Base-by-base conservation (phyloP, 2,113 vertebrate species). In the Scomber japonicus region DNA sequence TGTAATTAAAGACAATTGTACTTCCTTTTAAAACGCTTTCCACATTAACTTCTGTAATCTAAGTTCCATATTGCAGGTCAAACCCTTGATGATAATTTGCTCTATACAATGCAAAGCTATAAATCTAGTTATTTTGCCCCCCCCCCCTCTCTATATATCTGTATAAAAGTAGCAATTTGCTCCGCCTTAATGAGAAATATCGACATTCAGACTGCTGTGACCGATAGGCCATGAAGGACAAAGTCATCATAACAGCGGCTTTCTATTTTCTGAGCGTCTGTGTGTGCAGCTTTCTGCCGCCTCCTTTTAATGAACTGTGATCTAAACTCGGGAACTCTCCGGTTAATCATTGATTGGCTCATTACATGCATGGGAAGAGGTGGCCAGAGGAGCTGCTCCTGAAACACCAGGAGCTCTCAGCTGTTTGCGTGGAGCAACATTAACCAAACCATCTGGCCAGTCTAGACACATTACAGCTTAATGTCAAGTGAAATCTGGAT, bases 361-460 rank as follows among this genome's bases (percentile, higher is more conserved):
- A 89, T 91, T 82, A 82, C 68, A 76, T 5, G 74, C 69, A 24
- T 24, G 54, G 77, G 60, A 59, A 65, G 78, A 44, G 56, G 51
- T 11, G 12, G 62, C 64, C 63, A 60, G 69, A 35, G 65, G 62
- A 57, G 44, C 24, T 4, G 50, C 19, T 40, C 53, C 71, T 63
- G 35, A 73, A 27, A 55, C 54, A 73, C 45, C 69, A 60, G 64
- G 71, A 65, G 77, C 71, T 65, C 68, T 53, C 66, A 7, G 65
- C 78, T 51, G 50, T 62, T 70, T 69, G 66, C 69, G 80, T 50
- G 70, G 55, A 62, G 60, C 64, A 61, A 75, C 76, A 89, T 88
- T 85, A 89, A 80, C 71, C 54, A 3, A 55, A 81, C 90, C 90
- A 92, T 92, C 90, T 93, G 91, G 75, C 46, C 24, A 2, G 82